These are phyloP conservation scores for Leptogaster cylindrica DNA, from an alignment of 2,888 invertebrate species.

Conservation along the genomic window DNA sequence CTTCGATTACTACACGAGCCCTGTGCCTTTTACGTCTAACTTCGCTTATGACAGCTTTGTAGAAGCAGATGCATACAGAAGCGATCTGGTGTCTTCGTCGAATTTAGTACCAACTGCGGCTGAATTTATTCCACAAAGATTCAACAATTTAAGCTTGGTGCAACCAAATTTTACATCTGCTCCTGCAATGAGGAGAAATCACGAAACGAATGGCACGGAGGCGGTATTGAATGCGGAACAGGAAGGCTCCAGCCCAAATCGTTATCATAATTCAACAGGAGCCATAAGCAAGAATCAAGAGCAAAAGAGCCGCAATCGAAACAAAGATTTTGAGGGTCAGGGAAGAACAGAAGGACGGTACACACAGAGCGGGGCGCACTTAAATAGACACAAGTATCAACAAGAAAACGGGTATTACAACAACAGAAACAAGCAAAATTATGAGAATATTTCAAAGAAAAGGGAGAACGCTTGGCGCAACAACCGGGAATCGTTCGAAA, in stretches of 20 bases:
- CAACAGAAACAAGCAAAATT: constrained; percentile 53
- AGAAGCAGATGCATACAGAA: constrained; percentile 40
- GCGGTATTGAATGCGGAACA: not conserved
- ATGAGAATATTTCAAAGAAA: constrained; percentile 59
- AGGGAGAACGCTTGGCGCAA: constrained; percentile 60
- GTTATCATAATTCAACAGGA: constrained; percentile 43
- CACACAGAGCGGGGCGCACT: constrained; percentile 48
- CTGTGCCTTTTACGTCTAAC: constrained; percentile 43
- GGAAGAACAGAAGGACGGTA: constrained; percentile 47
- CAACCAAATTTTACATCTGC: constrained; percentile 39
- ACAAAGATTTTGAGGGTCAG: not conserved
- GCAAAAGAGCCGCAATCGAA: not conserved
- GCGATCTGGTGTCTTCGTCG: constrained; percentile 54
- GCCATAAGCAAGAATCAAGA: constrained; percentile 47
- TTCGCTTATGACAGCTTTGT: constrained; percentile 2
- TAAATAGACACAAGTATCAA: constrained; percentile 51
- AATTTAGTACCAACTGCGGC: constrained; percentile 58
- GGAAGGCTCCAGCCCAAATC: not conserved
- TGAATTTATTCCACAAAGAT: constrained; percentile 59
- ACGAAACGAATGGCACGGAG: not conserved
- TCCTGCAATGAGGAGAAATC: not conserved
- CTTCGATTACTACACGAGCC: constrained; percentile 32
- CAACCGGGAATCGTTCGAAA: constrained; percentile 54
- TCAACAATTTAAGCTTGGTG: constrained; percentile 52
- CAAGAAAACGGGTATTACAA: constrained; percentile 47